Base-by-base conservation (phyloP, 1,140 invertebrate genomes). In the Drosophila bifasciata region DNA sequence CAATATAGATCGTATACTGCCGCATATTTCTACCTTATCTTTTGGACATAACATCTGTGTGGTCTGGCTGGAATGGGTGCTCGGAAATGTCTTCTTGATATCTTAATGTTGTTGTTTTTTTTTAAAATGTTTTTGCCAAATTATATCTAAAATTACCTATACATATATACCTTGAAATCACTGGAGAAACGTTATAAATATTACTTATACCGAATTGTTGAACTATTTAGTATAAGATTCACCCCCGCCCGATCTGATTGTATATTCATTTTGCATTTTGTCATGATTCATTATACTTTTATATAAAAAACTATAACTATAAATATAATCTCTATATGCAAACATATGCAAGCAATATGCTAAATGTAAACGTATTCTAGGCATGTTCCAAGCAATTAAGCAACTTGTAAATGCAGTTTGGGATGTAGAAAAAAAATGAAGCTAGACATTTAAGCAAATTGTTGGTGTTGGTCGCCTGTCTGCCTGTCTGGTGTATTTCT, bases 401-500 rank as follows among this genome's bases (percentile, higher is more conserved):
- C 56, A 49, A 32, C 70, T 36, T 63, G 51, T 59, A 69, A 61
- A 75, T 72, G 41, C 51, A 49, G 39, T 70, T 61, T 16, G 53
- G 50, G 48, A 55, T 67, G 58, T 55, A 50, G 48, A 41, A 56
- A 68, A 68, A 66, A 68, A 68, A 66, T 64, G 64, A 69, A 69
- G 51, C 49, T 76, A 76, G 19, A 56, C 71, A 68, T 72, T 75
- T 57, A 76, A 71, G 62, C 39, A 68, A 79, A 62, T 63, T 70
- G 59, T 80, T 86, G 81, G 81, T 86, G 81, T 86, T 86, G 81
- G 81, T 85, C 67, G 75, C 55, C 67, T 79, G 72, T 44, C 69
- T 81, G 64, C 66, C 66, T 81, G 53, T 77, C 62, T 77, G 64
- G 60, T 36, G 32, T 36, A 36, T 36, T 36, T 60, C 41, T 36